A percentile compares a stretch with the other conserved stretches of the same genome.
phyloP scores from a whole-genome alignment of 2,888 invertebrate species.

The Belgica antarctica region DNA sequence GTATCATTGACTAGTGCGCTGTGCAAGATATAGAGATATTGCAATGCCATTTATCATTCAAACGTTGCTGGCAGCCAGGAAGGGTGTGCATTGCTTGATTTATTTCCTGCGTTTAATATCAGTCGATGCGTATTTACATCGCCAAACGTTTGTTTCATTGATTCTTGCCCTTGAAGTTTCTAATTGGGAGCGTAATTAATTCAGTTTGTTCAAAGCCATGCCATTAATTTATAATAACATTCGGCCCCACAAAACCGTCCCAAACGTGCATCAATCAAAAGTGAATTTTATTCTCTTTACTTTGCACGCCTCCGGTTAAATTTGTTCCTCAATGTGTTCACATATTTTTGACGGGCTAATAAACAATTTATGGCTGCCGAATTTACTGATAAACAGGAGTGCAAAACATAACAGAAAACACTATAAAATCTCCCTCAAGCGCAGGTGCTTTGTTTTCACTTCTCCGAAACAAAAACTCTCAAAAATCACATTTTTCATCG shows the following conservation, averaged over 20 bases:
- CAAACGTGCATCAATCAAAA: slow-evolving; percentile 8
- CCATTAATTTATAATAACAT: slow-evolving; percentile 30
- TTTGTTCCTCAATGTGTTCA: neutral
- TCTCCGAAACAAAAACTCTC: slow-evolving; percentile 1
- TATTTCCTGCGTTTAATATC: slow-evolving; percentile 28
- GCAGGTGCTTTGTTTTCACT: neutral
- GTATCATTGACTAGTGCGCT: too few species aligned
- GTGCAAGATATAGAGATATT: neutral
- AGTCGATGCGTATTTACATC: neutral
- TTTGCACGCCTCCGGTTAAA: neutral
- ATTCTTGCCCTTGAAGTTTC: neutral
- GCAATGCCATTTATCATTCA: slow-evolving; percentile 23
- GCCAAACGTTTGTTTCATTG: neutral
- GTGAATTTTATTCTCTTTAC: neutral
- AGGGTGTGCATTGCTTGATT: slow-evolving; percentile 11
- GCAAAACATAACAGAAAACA: slow-evolving; percentile 14
- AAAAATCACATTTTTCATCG: slow-evolving; percentile 7
- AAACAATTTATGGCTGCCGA: slow-evolving; percentile 31
- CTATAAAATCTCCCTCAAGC: neutral
- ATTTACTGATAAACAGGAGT: slow-evolving; percentile 32
- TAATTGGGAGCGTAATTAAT: slow-evolving; percentile 28
- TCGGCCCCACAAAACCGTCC: neutral
- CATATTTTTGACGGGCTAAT: neutral
- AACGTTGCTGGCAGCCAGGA: neutral
- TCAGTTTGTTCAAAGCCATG: neutral